A percentile compares a stretch with the other conserved stretches of the same genome.
Evolutionary conservation across 2,888 invertebrate species (phyloP).

Genomic region (Papilio protenor): DNA sequence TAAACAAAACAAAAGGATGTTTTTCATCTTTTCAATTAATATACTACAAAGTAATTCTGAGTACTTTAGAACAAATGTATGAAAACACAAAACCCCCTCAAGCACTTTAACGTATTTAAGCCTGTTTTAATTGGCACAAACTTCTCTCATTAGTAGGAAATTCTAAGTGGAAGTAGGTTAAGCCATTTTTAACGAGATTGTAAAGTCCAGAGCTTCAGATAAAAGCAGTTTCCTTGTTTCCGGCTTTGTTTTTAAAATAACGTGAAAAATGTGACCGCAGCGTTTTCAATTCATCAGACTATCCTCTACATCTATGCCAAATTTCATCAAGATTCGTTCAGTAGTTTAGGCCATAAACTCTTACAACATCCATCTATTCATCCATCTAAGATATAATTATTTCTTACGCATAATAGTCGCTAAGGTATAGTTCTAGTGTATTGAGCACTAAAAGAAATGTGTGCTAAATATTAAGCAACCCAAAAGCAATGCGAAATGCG

Average conservation of each 20-base stretch:
- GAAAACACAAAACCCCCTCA: constrained; percentile 5
- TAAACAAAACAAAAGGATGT: background rate
- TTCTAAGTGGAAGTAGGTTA: constrained; percentile 33
- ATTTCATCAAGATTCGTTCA: too few species aligned
- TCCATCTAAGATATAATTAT: background rate
- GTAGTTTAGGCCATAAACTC: too few species aligned
- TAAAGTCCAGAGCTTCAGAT: constrained; percentile 15
- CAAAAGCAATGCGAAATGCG: constrained; percentile 11
- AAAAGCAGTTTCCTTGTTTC: constrained; percentile 24
- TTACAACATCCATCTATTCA: too few species aligned
- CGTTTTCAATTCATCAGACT: background rate
- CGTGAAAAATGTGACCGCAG: background rate
- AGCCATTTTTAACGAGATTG: constrained; percentile 37
- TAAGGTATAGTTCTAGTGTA: background rate
- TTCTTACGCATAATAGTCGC: background rate
- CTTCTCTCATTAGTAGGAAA: constrained; percentile 27
- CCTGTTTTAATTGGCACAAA: constrained; percentile 24
- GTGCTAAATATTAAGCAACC: constrained; percentile 17
- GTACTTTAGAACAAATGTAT: background rate
- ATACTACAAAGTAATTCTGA: background rate
- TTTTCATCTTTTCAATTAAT: background rate
- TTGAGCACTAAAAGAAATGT: background rate
- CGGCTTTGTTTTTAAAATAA: background rate
- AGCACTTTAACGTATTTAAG: constrained; percentile 3
- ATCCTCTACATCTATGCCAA: background rate